Evolutionary conservation across 2,113 vertebrate genomes (phyloP), one percentile per base, ranked within the genome.

Genomic region (Clarias magur): DNA sequence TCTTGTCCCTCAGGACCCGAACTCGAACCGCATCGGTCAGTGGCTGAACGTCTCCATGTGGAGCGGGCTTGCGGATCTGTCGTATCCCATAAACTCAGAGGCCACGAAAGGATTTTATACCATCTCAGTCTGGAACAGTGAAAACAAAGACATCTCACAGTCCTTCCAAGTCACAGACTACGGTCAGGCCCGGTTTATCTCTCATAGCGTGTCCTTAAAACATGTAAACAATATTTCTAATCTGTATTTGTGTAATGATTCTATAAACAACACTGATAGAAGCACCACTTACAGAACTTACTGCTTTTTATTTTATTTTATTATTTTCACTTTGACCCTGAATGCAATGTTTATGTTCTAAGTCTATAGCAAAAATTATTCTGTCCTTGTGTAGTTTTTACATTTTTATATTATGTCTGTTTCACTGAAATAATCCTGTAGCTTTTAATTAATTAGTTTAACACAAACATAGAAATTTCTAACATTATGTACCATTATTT

Each of bases 81-180:
- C 91, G 6, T 90, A 94, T 79, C 85, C 89, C 23, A 88, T 91
- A 30, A 93, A 92, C 73, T 84, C 94, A 2, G 93, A 94, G 70
- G 94, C 95, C 0, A 21, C 5, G 0, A 88, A 93, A 48, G 95
- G 95, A 72, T 82, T 0, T n/a, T 96, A 96, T 87, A 6, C 0
- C 0, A 94, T 96, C 88, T 91, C 30, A 0, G 92, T 90, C 62
- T 60, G 83, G 56, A 92, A 92, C 0, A 76, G 92, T 76, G 86
- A 90, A 25, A 92, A 88, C 80, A 88, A 93, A 57, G 3, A 75
- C 30, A 90, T 89, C 9, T 72, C 59, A 13, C 89, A 93, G 60
- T 82, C 0, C 78, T 95, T 95, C 81, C 90, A 93, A 21, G 92
- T 96, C 86, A 93, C 93, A 86, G 92, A 94, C 92, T 96, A 95